phyloP scores from a whole-genome alignment of 1,140 invertebrate species.

The Patella vulgata region DNA sequence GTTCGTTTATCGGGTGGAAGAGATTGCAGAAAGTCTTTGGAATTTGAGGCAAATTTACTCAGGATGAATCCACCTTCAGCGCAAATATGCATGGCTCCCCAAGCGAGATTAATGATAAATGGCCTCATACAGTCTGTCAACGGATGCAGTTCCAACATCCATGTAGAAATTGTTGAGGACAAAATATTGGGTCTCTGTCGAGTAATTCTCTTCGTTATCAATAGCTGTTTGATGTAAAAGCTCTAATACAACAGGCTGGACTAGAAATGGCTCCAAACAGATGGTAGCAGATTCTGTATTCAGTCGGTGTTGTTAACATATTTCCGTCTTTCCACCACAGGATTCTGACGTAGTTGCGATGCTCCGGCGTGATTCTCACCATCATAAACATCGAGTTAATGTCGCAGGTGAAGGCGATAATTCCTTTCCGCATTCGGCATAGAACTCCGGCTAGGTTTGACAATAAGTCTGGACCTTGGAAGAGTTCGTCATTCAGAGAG shows the following conservation, averaged over 20 bases:
- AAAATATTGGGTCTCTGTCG: conserved; percentile 17
- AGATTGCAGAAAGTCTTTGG: no score
- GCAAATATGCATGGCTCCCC: conserved; percentile 21
- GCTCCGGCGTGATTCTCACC: conserved; percentile 19
- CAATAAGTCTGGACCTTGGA: conserved; percentile 47
- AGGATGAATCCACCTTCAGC: conserved; percentile 30
- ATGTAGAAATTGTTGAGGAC: conserved; percentile 39
- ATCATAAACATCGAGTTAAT: conserved; percentile 50
- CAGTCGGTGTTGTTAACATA: neutral
- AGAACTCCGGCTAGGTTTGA: conserved; percentile 45
- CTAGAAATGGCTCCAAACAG: conserved; percentile 32
- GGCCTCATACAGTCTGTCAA: conserved; percentile 20
- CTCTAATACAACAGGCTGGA: conserved; percentile 34
- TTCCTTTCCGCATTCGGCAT: conserved; percentile 40
- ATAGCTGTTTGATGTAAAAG: conserved; percentile 25
- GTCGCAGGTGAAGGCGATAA: conserved; percentile 43
- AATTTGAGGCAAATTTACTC: conserved; percentile 32
- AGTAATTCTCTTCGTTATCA: conserved; percentile 22
- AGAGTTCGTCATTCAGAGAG: no score
- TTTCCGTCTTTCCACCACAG: conserved; percentile 23
- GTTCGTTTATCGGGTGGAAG: no score
- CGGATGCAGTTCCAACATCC: conserved; percentile 39
- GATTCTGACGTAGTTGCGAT: no score
- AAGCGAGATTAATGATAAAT: conserved; percentile 26
- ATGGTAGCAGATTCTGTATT: conserved; percentile 34